These are phyloP conservation scores for Ctena decussata DNA, from an alignment of 2,888 invertebrate species.

Conservation along the genomic window DNA sequence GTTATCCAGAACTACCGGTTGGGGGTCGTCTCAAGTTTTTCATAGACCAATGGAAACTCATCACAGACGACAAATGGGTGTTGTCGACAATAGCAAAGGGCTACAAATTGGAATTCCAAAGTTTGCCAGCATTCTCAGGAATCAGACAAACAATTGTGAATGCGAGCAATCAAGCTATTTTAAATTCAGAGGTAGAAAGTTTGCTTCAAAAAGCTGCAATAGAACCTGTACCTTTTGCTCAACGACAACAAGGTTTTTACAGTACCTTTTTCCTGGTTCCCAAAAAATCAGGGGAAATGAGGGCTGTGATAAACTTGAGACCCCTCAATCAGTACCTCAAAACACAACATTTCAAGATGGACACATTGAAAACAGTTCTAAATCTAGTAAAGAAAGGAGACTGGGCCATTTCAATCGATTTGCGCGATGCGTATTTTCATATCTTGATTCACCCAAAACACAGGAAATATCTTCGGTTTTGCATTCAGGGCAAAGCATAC, in stretches of 20 bases:
- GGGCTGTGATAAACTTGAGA: conserved; percentile 56
- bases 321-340: conserved; percentile 56
- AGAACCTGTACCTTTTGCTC: conserved; percentile 25
- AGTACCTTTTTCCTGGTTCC: conserved; percentile 51
- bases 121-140: conserved; percentile 31
- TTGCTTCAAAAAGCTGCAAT: conserved; percentile 35
- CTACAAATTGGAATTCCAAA: conserved; percentile 31
- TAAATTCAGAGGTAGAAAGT: conserved; percentile 42
- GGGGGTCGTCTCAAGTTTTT: conserved; percentile 36
- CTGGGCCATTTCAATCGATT: conserved; percentile 44
- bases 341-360: conserved; percentile 59
- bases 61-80: conserved; percentile 49
- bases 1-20: conserved; percentile 52
- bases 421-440: conserved; percentile 43
- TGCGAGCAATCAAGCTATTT: conserved; percentile 15
- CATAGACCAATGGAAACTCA: conserved; percentile 24
- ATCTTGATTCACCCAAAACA: conserved; percentile 35
- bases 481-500: conserved; percentile 6
- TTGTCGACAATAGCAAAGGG: conserved; percentile 20
- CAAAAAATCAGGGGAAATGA: conserved; percentile 39
- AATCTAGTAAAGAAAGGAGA: conserved; percentile 46
- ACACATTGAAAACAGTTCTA: conserved; percentile 38
- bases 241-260: conserved; percentile 46
- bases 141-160: conserved; percentile 15
- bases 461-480: conserved; percentile 40